Conservation (phyloP, 1,140 invertebrate species). For the Pachypsylla venusta region DNA sequence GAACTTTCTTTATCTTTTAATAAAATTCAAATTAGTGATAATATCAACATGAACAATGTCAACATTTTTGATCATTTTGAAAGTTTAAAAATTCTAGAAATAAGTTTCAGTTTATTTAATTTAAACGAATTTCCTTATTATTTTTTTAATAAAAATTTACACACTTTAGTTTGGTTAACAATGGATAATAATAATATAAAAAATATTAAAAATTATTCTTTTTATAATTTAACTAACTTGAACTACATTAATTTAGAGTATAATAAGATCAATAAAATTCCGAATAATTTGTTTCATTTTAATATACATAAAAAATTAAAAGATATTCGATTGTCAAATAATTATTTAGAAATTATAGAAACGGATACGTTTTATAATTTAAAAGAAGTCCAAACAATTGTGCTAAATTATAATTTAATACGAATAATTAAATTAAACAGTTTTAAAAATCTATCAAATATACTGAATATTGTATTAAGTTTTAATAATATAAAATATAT, state of each 20-base stretch:
- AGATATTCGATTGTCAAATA: slow-evolving; percentile 60
- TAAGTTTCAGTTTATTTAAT: slow-evolving; percentile 66
- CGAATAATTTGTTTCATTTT: slow-evolving; percentile 46
- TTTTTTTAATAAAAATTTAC: slow-evolving; percentile 45
- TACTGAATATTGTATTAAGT: slow-evolving; percentile 51
- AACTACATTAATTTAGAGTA: slow-evolving; percentile 75
- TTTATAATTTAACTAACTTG: slow-evolving; percentile 50
- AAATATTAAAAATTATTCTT: slow-evolving; percentile 40
- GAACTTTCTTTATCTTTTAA: slow-evolving; percentile 83
- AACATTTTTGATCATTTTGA: slow-evolving; percentile 58
- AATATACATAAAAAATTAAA: slow-evolving; percentile 53
- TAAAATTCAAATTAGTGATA: slow-evolving; percentile 45
- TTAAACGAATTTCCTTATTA: slow-evolving; percentile 54
- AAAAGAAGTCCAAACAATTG: slow-evolving; percentile 47
- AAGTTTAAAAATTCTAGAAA: slow-evolving; percentile 61
- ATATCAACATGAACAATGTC: too few species aligned
- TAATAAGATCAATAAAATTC: slow-evolving; percentile 51
- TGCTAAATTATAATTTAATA: slow-evolving; percentile 55
- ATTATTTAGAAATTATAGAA: slow-evolving; percentile 44
- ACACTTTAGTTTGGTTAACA: slow-evolving; percentile 63
- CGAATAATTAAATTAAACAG: slow-evolving; percentile 37
- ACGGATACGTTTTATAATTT: slow-evolving; percentile 47
- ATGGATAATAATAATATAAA: slow-evolving; percentile 77
- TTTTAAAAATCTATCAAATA: slow-evolving; percentile 48
- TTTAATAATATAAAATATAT: slow-evolving; percentile 47